Evolutionary conservation across 2,888 invertebrate genomes (phyloP).

Genomic region (Callimorpha dominula): DNA sequence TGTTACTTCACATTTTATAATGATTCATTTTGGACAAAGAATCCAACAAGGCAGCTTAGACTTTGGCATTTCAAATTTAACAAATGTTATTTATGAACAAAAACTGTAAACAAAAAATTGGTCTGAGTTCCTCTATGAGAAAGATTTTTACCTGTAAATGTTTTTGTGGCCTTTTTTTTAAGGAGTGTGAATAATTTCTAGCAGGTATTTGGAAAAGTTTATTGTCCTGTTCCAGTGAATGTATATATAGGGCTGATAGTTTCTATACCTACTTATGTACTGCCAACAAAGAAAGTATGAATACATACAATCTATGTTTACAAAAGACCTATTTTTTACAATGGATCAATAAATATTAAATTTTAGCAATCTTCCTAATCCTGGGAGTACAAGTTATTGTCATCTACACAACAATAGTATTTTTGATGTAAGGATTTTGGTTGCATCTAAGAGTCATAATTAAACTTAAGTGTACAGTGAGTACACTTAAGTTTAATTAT

Average conservation of each 20-base stretch:
- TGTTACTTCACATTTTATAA: neutral
- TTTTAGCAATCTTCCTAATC: neutral
- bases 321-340: neutral
- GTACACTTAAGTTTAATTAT: neutral
- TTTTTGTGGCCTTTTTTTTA: neutral
- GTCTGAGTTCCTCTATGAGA: slow-evolving; percentile 8
- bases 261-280: too few species aligned
- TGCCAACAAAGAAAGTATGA: too few species aligned
- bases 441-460: too few species aligned
- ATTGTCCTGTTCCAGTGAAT: neutral
- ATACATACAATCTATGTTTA: too few species aligned
- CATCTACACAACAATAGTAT: neutral
- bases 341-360: neutral
- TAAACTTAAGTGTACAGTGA: too few species aligned
- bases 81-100: slow-evolving; percentile 4
- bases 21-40: neutral
- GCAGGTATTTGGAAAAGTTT: neutral
- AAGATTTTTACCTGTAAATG: slow-evolving; percentile 34
- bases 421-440: neutral
- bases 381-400: neutral
- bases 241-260: too few species aligned
- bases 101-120: slow-evolving; percentile 34
- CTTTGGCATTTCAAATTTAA: neutral
- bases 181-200: neutral
- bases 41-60: neutral